Percentiles rank a stretch among this genome's conserved stretches.
These are phyloP conservation scores for Ophioderma brevispina DNA, from an alignment of 35 echinoderm and acorn worm genomes.

Conservation along the genomic window DNA sequence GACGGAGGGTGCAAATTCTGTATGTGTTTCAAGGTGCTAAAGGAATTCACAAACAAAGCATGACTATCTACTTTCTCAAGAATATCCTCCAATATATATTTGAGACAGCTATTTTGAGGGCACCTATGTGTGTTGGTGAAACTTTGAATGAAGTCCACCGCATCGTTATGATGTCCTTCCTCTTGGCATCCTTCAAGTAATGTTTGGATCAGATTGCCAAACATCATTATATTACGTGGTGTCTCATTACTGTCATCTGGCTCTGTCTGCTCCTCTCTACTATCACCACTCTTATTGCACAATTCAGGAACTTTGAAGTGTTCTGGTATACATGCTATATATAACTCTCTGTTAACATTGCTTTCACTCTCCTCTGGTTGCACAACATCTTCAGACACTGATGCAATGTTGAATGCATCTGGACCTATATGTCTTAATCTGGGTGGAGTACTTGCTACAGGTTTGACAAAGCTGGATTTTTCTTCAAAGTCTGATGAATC, in stretches of 20 bases:
- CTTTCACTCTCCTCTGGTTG: not conserved
- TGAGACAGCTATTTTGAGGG: not conserved
- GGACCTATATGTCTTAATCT: not conserved
- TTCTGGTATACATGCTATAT: not conserved
- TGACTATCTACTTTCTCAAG: not conserved
- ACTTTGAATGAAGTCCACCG: not conserved
- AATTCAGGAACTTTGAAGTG: not conserved
- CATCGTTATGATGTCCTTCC: not conserved
- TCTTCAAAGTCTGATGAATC: not conserved
- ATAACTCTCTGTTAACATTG: not conserved
- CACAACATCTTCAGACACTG: not conserved
- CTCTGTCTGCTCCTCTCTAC: no score
- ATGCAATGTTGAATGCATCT: not conserved
- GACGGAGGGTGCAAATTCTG: not conserved
- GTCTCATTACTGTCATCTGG: no score
- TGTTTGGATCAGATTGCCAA: not conserved
- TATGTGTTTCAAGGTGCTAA: not conserved
- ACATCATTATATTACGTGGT: no score
- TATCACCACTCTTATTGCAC: not conserved
- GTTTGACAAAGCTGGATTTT: not conserved
- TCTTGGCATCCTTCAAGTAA: not conserved
- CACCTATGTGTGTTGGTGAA: not conserved
- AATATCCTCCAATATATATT: not conserved
- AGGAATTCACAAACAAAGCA: not conserved
- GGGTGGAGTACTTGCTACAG: not conserved